Evolutionary conservation across 2,888 invertebrate species (phyloP).

Genomic region (Dryobotodes eremita): DNA sequence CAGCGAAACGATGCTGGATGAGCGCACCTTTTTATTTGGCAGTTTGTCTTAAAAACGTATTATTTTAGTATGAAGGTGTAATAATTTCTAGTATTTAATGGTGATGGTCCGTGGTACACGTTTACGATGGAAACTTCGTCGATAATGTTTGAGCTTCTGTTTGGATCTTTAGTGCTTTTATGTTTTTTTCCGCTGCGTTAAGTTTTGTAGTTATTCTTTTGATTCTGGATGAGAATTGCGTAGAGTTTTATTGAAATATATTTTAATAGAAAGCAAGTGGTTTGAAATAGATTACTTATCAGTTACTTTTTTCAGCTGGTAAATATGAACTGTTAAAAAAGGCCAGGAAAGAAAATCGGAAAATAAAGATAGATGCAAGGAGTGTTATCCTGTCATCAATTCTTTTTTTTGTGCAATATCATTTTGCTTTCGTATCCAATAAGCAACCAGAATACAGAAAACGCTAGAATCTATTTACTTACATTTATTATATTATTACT

Average conservation of each 20-base stretch:
- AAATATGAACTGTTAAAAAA: too few species aligned
- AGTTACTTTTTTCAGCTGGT: too few species aligned
- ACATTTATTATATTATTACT: not conserved
- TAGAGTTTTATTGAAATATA: not conserved
- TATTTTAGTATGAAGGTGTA: conserved; percentile 68
- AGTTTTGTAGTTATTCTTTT: not conserved
- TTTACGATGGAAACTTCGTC: conserved; percentile 48
- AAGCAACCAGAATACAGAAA: conserved; percentile 23
- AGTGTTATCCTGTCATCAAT: not conserved
- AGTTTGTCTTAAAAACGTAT: conserved; percentile 78
- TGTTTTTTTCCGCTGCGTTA: conserved; percentile 23
- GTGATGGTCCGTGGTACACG: conserved; percentile 63
- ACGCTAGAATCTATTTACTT: conserved; percentile 28
- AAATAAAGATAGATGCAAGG: not conserved
- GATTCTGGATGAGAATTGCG: not conserved
- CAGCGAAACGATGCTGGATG: conserved; percentile 65
- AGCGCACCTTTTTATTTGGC: conserved; percentile 77
- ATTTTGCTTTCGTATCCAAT: conserved; percentile 38
- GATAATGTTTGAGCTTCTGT: conserved; percentile 43
- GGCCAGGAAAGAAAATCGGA: not conserved
- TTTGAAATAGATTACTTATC: too few species aligned
- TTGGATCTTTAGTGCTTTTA: conserved; percentile 48
- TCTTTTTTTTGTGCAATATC: not conserved
- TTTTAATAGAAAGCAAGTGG: too few species aligned
- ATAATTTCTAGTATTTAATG: conserved; percentile 74